Conservation (phyloP, 2,888 invertebrate genomes). For the Trichopria drosophilae region DNA sequence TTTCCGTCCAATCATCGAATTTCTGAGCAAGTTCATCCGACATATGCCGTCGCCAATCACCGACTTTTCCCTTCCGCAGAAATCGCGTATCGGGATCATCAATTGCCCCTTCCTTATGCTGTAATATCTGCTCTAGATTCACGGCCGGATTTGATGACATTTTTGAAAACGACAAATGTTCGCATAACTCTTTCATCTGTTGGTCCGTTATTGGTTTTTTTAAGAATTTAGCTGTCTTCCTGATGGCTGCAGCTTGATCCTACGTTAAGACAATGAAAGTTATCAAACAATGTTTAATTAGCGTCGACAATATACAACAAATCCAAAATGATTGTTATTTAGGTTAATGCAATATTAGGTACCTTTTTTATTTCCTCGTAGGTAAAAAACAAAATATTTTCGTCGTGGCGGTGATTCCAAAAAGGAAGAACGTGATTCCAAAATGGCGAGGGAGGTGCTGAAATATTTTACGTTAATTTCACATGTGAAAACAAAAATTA, state of each 20-base stretch:
- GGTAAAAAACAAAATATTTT: constrained; percentile 63
- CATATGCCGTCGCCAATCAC: constrained; percentile 81
- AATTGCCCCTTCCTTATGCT: constrained; percentile 61
- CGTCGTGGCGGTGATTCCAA: constrained; percentile 59
- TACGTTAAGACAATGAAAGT: constrained; percentile 40
- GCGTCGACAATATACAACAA: not conserved
- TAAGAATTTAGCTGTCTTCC: constrained; percentile 73
- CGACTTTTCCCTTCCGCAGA: constrained; percentile 77
- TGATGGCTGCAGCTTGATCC: constrained; percentile 70
- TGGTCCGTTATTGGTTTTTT: constrained; percentile 68
- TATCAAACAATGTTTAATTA: not conserved
- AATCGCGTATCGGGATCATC: constrained; percentile 65
- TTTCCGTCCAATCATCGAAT: constrained; percentile 74
- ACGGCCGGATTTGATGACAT: constrained; percentile 82
- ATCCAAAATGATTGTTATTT: constrained; percentile 6
- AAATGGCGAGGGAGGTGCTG: constrained; percentile 52
- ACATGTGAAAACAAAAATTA: constrained; percentile 63
- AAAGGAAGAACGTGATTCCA: constrained; percentile 57
- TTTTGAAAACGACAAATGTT: constrained; percentile 77
- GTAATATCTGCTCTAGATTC: constrained; percentile 70
- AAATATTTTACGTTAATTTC: too few species aligned
- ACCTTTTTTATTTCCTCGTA: constrained; percentile 65
- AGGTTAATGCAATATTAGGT: constrained; percentile 14
- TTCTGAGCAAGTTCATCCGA: constrained; percentile 69
- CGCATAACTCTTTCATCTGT: constrained; percentile 68